phyloP scores from a whole-genome alignment of 1,140 invertebrate genomes.

The Lordiphosa clarofinis region DNA sequence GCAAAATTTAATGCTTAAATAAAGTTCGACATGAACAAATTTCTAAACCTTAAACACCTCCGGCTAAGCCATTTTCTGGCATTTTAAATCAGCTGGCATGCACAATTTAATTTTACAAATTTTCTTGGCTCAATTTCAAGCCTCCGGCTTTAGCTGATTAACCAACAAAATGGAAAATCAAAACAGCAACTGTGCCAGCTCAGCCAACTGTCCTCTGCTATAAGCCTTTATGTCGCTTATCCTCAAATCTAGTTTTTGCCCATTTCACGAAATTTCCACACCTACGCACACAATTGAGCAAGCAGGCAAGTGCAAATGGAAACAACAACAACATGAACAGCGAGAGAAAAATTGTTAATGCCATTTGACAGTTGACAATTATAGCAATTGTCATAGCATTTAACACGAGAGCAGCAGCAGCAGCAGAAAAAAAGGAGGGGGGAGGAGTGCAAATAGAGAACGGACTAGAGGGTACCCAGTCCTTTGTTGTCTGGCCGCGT shows the following conservation, averaged over 20 bases:
- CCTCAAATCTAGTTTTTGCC: constrained; percentile 11
- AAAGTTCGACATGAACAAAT: no score
- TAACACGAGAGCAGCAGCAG: constrained; percentile 53
- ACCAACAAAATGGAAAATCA: constrained; percentile 28
- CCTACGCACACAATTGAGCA: constrained; percentile 70
- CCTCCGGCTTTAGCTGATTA: constrained; percentile 55
- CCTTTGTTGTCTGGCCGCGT: constrained; percentile 35
- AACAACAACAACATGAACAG: constrained; percentile 19
- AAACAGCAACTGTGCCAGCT: constrained; percentile 62
- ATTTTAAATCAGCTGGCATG: no score
- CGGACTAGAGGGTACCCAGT: not conserved
- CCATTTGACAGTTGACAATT: constrained; percentile 78
- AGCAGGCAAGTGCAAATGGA: constrained; percentile 55
- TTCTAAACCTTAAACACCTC: no score
- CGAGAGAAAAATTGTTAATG: constrained; percentile 64
- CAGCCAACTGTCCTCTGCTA: constrained; percentile 11
- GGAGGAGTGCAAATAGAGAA: constrained; percentile 17
- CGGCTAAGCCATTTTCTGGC: no score
- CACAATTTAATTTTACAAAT: not conserved
- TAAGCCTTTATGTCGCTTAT: constrained; percentile 36
- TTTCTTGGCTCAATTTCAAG: constrained; percentile 22
- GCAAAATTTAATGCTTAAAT: no score
- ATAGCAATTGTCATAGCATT: constrained; percentile 78
- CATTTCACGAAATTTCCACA: constrained; percentile 61
- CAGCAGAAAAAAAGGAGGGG: constrained; percentile 10